Conservation (phyloP, 2,113 vertebrate species). For the Scomber colias region DNA sequence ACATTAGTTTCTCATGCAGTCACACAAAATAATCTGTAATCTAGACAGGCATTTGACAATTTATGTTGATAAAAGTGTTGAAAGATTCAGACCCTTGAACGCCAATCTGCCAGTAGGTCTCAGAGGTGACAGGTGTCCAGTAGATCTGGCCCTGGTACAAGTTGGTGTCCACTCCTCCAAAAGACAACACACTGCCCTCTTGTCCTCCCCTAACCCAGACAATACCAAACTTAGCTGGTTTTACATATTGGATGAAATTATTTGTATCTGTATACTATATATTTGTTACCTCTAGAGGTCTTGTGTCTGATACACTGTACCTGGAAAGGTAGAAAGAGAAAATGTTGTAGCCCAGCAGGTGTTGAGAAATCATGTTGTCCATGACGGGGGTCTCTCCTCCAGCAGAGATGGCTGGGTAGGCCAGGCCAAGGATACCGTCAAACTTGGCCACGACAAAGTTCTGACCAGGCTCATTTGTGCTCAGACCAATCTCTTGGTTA, state of each 20-base stretch:
- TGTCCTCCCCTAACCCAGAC: constrained; percentile 36
- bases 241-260: too few species aligned
- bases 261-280: background rate
- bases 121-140: constrained; percentile 75
- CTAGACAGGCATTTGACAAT: background rate
- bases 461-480: constrained; percentile 69
- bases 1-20: background rate
- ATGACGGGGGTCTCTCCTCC: constrained; percentile 68
- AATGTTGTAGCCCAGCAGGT: constrained; percentile 50
- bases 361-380: constrained; percentile 72
- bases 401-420: constrained; percentile 63
- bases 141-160: constrained; percentile 67
- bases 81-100: constrained; percentile 65
- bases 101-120: constrained; percentile 76
- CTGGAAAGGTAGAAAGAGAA: constrained; percentile 74
- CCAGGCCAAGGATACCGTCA: constrained; percentile 74
- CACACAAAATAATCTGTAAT: background rate
- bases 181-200: constrained; percentile 73
- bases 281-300: background rate
- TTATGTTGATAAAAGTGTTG: background rate
- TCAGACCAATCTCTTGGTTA: constrained; percentile 75
- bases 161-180: constrained; percentile 63
- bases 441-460: constrained; percentile 70
- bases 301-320: constrained; percentile 28
- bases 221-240: background rate